Evolutionary conservation across 2,888 invertebrate species (phyloP), one percentile per base, ranked within the genome.

Genomic region (Drosophila dives): DNA sequence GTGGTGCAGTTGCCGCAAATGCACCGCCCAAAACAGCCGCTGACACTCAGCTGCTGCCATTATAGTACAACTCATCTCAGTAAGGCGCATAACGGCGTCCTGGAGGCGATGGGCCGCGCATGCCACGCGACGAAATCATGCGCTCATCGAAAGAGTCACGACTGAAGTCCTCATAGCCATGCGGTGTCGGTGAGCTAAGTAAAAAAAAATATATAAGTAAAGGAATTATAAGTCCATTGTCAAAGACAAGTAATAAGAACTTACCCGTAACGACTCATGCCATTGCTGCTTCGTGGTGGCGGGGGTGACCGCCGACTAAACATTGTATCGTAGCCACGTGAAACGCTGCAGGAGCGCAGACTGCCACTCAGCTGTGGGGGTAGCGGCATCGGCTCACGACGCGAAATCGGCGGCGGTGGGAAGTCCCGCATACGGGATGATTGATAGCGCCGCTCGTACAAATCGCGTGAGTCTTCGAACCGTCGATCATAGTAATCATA

Each of bases 141-240:
- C 97, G 95, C 91, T 97, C 97, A 94, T 97, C 97, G 93, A 97
- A 97, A 55, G 97, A 96, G 94, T 97, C 97, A 83, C 97, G 95
- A 94, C 97, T 97, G 93, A 97, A 97, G 94, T 97, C 97, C 94
- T 97, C 97, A 93, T 97, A 97, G 94, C 97, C 96, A 90, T 96
- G 82, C 42, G 81, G 72, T 53, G 88, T 84, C 3, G 90, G 90
- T 2, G 86, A 90, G 10, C 90, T 90, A 38, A 0, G 20, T 2
- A 12, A 33, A 15, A 29, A 26, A 15, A 1, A 17, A 23, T 2
- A 33, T 0, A 38, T 5, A 42, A 23, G 6, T 34, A n/a, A 36
- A 7, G n/a, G 12, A 23, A 49, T 33, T 26, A 49, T 4, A 17
- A 23, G 34, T 2, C 17, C 11, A 23, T 15, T 29, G 5, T 36